These are phyloP conservation scores for Scomber colias DNA, from an alignment of 2,113 vertebrate species.

Conservation along the genomic window DNA sequence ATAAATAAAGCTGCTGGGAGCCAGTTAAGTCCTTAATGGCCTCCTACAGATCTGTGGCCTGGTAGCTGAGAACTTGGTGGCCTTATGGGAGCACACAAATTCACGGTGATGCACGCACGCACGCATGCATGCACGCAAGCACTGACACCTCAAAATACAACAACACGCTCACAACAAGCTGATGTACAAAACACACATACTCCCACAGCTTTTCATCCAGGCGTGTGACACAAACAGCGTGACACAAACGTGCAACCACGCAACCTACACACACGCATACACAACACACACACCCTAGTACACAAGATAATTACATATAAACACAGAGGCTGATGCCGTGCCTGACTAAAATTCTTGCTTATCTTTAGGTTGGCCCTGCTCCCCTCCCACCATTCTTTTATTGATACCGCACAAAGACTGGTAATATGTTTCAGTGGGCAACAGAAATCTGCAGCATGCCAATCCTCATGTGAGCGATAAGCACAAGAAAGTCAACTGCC, in stretches of 20 bases:
- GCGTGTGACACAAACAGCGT: conserved; percentile 23
- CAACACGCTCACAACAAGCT: background rate
- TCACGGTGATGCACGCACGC: conserved; percentile 15
- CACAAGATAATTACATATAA: conserved; percentile 51
- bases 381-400: conserved; percentile 73
- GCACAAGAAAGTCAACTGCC: conserved; percentile 66
- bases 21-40: conserved; percentile 69
- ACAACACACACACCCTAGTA: conserved; percentile 22
- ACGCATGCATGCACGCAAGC: background rate
- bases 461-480: conserved; percentile 72
- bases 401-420: conserved; percentile 61
- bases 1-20: conserved; percentile 76
- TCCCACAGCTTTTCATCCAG: background rate
- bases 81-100: conserved; percentile 36
- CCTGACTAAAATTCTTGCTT: conserved; percentile 58
- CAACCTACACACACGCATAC: conserved; percentile 8
- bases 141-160: conserved; percentile 1
- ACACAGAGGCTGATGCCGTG: conserved; percentile 55
- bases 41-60: conserved; percentile 58
- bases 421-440: conserved; percentile 59
- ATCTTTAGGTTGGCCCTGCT: conserved; percentile 62
- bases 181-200: conserved; percentile 1
- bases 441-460: conserved; percentile 50
- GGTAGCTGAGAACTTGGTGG: conserved; percentile 58
- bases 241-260: background rate